These are phyloP conservation scores for Scaeva pyrastri DNA, from an alignment of 2,888 invertebrate species.

Conservation along the genomic window DNA sequence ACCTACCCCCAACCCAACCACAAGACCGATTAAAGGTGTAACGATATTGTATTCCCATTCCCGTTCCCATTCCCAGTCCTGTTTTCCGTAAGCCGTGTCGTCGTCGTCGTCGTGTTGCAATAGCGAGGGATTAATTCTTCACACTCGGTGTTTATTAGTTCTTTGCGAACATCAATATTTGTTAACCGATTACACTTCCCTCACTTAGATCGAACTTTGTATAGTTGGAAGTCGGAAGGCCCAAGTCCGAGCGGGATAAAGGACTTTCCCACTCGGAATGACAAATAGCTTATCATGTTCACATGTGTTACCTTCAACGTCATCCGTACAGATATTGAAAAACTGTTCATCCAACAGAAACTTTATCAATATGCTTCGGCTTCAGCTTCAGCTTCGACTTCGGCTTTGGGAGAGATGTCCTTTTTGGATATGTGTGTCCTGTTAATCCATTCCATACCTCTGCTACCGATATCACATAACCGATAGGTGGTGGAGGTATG, in stretches of 20 bases:
- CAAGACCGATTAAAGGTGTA: constrained; percentile 61
- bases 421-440: constrained; percentile 52
- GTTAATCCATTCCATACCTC: constrained; percentile 37
- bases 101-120: too few species aligned
- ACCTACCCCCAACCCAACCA: constrained; percentile 11
- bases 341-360: constrained; percentile 61
- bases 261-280: constrained; percentile 43
- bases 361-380: constrained; percentile 64
- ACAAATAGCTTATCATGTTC: constrained; percentile 72
- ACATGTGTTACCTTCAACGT: constrained; percentile 69
- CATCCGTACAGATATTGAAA: constrained; percentile 65
- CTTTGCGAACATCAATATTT: constrained; percentile 67
- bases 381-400: too few species aligned
- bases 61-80: background rate
- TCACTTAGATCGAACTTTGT: constrained; percentile 20
- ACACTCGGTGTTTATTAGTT: constrained; percentile 69
- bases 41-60: constrained; percentile 5
- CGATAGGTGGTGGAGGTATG: background rate
- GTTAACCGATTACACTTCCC: constrained; percentile 53
- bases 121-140: constrained; percentile 55
- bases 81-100: too few species aligned
- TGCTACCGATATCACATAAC: constrained; percentile 11
- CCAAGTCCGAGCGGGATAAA: background rate
- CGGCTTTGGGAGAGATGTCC: constrained; percentile 38
- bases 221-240: background rate